phyloP scores from a whole-genome alignment of 1,140 invertebrate genomes.

The Steinernema feltiae region DNA sequence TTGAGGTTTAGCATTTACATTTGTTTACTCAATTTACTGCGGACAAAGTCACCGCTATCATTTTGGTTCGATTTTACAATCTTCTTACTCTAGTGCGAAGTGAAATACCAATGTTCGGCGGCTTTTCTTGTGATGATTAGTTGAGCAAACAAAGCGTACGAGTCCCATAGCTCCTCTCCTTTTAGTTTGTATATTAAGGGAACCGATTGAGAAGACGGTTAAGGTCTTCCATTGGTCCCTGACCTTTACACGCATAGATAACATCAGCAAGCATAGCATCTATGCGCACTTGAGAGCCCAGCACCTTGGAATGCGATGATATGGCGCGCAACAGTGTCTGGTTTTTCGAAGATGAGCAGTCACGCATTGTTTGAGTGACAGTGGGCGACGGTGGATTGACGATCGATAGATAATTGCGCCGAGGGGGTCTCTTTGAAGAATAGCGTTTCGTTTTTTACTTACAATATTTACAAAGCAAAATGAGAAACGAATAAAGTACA shows the following conservation, averaged over 20 bases:
- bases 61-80: neutral
- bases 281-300: no score
- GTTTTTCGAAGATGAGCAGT: neutral
- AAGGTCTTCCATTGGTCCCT: neutral
- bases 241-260: neutral
- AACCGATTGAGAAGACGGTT: neutral
- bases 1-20: neutral
- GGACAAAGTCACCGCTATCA: neutral
- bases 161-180: neutral
- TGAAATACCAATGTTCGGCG: neutral
- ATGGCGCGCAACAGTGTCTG: neutral
- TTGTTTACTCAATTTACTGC: neutral
- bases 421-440: neutral
- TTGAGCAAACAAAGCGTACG: slow-evolving; percentile 2
- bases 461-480: no score
- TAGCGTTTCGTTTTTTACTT: no score
- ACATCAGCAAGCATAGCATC: no score
- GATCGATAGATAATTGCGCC: neutral
- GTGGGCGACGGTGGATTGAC: neutral
- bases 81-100: neutral
- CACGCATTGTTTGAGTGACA: neutral
- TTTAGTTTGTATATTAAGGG: neutral
- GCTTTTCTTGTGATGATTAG: slow-evolving; percentile 8
- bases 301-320: no score
- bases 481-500: no score